These are phyloP conservation scores for Tauraco hartlaubi DNA, from an alignment of 2,797 vertebrate species.

Conservation along the genomic window DNA sequence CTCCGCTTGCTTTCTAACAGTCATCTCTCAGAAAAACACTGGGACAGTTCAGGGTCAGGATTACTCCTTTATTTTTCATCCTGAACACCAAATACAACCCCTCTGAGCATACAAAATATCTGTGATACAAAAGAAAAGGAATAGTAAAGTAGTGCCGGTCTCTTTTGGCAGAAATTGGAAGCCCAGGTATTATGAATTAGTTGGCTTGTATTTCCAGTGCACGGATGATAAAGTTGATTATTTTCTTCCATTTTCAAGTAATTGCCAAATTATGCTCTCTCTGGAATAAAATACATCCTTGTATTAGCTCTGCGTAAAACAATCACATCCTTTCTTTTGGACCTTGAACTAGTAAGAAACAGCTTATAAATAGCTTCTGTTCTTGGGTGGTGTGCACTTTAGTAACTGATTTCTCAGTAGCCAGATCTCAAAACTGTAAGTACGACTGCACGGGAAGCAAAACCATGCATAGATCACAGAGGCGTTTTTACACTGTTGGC, in stretches of 20 bases:
- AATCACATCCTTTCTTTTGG: slow-evolving; percentile 38
- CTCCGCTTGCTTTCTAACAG: slow-evolving; percentile 23
- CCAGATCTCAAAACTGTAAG: slow-evolving; percentile 74
- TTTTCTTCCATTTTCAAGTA: not conserved
- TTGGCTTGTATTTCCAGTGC: not conserved
- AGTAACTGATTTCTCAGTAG: slow-evolving; percentile 75
- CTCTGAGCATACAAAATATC: not conserved
- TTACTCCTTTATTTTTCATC: slow-evolving; percentile 13
- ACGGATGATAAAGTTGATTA: not conserved
- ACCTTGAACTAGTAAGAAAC: slow-evolving; percentile 33
- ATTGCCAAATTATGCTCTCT: not conserved
- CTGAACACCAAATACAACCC: not conserved
- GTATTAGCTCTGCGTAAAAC: slow-evolving; percentile 34
- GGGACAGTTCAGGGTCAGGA: slow-evolving; percentile 55
- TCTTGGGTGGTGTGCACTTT: slow-evolving; percentile 39
- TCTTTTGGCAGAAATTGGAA: not conserved
- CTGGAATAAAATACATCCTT: not conserved
- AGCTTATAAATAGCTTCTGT: not conserved
- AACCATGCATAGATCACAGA: slow-evolving; percentile 49
- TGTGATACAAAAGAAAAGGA: not conserved
- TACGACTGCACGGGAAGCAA: slow-evolving; percentile 63
- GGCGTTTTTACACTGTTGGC: slow-evolving; percentile 48
- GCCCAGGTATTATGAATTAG: not conserved
- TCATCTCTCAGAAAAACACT: slow-evolving; percentile 69
- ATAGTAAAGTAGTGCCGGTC: not conserved